phyloP scores from a whole-genome alignment of 2,888 invertebrate species.

The Hyles lineata region DNA sequence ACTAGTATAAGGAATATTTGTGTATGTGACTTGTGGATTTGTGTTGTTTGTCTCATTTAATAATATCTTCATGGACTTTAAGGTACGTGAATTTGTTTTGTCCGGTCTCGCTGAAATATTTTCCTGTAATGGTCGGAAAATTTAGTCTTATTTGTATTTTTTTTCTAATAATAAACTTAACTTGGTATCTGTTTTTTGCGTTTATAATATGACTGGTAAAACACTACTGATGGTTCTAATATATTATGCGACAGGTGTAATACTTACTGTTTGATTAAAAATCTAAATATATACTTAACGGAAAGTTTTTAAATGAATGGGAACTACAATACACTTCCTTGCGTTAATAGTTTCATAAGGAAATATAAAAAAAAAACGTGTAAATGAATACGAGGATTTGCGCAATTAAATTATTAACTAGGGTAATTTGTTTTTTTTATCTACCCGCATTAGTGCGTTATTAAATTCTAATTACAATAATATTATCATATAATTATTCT shows the following conservation, averaged over 20 bases:
- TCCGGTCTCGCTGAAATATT: conserved; percentile 25
- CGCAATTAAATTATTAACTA: background rate
- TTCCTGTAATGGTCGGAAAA: conserved; percentile 24
- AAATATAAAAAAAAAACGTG: background rate
- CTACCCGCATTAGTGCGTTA: too few relatives aligned
- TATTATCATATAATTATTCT: too few relatives aligned
- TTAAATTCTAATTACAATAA: too few relatives aligned
- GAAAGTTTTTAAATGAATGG: background rate
- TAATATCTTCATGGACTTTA: conserved; percentile 45
- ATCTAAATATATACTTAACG: background rate
- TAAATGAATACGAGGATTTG: background rate
- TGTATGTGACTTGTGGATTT: conserved; percentile 52
- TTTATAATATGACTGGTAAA: background rate
- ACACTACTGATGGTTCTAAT: background rate
- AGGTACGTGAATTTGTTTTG: conserved; percentile 44
- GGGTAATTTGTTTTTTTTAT: background rate
- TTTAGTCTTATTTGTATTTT: background rate
- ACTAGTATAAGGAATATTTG: conserved; percentile 35
- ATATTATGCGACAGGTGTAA: background rate
- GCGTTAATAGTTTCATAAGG: background rate
- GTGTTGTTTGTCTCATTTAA: conserved; percentile 46
- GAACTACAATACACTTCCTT: too few relatives aligned
- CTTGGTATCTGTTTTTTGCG: background rate
- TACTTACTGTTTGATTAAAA: background rate
- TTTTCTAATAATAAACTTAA: background rate